A percentile compares a stretch with the other conserved stretches of the same genome.
Evolutionary conservation across 2,888 invertebrate species (phyloP).

Genomic region (Actias luna): DNA sequence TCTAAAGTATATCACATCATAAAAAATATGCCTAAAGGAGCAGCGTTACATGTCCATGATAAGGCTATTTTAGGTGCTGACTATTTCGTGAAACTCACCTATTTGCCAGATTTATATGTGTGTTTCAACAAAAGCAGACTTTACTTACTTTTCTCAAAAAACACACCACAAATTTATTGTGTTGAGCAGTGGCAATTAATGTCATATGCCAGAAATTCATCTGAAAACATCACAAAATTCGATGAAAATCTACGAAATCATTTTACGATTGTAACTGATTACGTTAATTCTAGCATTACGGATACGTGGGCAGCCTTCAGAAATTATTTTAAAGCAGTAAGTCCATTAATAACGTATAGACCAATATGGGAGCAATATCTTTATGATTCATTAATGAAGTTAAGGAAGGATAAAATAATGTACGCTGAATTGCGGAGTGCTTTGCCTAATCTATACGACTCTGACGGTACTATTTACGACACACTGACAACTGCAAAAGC

Average conservation of each 20-base stretch:
- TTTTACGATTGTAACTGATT: conserved; percentile 78
- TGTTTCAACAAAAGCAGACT: conserved; percentile 53
- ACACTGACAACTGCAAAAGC: conserved; percentile 80
- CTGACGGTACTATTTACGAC: conserved; percentile 82
- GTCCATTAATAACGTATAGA: conserved; percentile 80
- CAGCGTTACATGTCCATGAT: conserved; percentile 86
- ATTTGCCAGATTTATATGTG: conserved; percentile 81
- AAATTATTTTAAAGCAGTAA: conserved; percentile 77
- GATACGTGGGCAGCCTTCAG: conserved; percentile 83
- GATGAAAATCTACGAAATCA: conserved; percentile 76
- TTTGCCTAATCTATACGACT: conserved; percentile 84
- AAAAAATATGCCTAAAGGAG: conserved; percentile 88
- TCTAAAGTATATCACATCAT: conserved; percentile 86
- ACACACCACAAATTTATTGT: conserved; percentile 41
- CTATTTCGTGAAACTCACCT: conserved; percentile 84
- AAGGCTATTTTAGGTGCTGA: conserved; percentile 83
- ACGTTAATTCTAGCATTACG: conserved; percentile 74
- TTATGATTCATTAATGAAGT: conserved; percentile 82
- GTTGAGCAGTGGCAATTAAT: conserved; percentile 69
- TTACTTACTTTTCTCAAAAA: conserved; percentile 51
- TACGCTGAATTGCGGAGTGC: conserved; percentile 86
- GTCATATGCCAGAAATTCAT: conserved; percentile 59
- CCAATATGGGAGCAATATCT: conserved; percentile 86
- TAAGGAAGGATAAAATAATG: conserved; percentile 85
- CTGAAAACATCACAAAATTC: conserved; percentile 67